These are phyloP conservation scores for Ceraclea dissimilis DNA, from an alignment of 2,888 invertebrate species.

Conservation along the genomic window DNA sequence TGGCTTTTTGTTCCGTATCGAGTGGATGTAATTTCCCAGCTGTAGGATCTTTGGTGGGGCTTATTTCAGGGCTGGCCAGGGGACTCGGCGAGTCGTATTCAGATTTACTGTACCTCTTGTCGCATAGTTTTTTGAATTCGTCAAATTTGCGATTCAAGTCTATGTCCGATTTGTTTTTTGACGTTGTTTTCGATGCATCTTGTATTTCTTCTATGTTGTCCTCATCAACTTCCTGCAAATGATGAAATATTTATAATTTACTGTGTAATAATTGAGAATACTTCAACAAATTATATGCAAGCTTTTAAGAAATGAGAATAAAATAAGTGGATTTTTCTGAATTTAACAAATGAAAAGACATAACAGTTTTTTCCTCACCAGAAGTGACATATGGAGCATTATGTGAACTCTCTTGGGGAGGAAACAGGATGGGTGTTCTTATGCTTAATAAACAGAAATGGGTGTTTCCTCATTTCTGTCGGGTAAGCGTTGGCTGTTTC, in stretches of 20 bases:
- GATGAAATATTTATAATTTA: not conserved
- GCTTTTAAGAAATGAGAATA: not conserved
- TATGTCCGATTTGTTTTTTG: constrained; percentile 44
- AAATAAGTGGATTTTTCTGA: too few relatives aligned
- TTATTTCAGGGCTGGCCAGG: constrained; percentile 18
- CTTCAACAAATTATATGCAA: not conserved
- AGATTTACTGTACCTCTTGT: constrained; percentile 28
- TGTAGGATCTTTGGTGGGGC: constrained; percentile 22
- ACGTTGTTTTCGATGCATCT: constrained; percentile 29
- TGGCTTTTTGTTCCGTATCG: constrained; percentile 5
- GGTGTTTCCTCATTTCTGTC: too few relatives aligned
- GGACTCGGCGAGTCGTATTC: constrained; percentile 24
- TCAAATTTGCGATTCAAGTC: constrained; percentile 49
- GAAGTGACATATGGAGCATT: too few relatives aligned
- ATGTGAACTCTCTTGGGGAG: too few relatives aligned
- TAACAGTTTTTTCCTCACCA: too few relatives aligned
- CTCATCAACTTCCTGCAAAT: constrained; percentile 62
- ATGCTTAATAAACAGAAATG: too few relatives aligned
- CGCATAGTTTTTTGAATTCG: constrained; percentile 47
- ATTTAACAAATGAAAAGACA: too few relatives aligned
- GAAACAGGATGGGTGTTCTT: too few relatives aligned
- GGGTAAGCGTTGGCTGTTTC: too few relatives aligned
- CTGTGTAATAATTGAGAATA: not conserved
- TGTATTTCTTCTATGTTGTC: constrained; percentile 46
- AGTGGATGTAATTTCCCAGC: constrained; percentile 17